A percentile compares a stretch with the other conserved stretches of the same genome.
phyloP scores from a whole-genome alignment of 2,888 invertebrate genomes.

The Perizoma affinitatum region DNA sequence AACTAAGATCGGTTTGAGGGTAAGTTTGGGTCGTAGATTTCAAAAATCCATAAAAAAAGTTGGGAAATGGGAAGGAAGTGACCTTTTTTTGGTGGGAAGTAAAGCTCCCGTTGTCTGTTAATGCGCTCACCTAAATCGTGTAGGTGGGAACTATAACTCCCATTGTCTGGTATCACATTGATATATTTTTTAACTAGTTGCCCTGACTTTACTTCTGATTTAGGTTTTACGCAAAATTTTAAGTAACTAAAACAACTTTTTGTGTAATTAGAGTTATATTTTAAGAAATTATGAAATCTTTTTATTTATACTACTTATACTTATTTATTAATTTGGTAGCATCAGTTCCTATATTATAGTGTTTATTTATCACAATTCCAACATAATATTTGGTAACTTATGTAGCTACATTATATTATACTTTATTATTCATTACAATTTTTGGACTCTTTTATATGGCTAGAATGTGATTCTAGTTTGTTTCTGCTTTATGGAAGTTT shows the following conservation, averaged over 20 bases:
- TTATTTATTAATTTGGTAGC: too few species aligned
- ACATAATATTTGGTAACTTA: too few species aligned
- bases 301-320: too few species aligned
- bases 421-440: too few species aligned
- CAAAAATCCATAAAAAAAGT: slow-evolving; percentile 12
- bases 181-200: slow-evolving; percentile 3
- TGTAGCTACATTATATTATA: too few species aligned
- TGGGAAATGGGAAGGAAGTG: slow-evolving; percentile 10
- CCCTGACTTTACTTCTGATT: slow-evolving; percentile 7
- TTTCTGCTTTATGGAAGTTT: slow-evolving; percentile 14
- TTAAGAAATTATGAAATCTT: not conserved
- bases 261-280: slow-evolving; percentile 6
- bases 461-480: slow-evolving; percentile 2
- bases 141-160: slow-evolving; percentile 10
- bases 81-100: slow-evolving; percentile 14
- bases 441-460: too few species aligned
- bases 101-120: slow-evolving; percentile 1
- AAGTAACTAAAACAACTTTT: slow-evolving; percentile 14
- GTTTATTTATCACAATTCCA: too few species aligned
- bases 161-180: slow-evolving; percentile 1
- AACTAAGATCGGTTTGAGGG: slow-evolving; percentile 17
- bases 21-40: slow-evolving; percentile 19
- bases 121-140: slow-evolving; percentile 6
- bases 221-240: slow-evolving; percentile 9
- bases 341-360: too few species aligned